Evolutionary conservation across 2,797 vertebrate species (phyloP), one percentile per base, ranked within the genome.

Genomic region (Enteromius treurensis): DNA sequence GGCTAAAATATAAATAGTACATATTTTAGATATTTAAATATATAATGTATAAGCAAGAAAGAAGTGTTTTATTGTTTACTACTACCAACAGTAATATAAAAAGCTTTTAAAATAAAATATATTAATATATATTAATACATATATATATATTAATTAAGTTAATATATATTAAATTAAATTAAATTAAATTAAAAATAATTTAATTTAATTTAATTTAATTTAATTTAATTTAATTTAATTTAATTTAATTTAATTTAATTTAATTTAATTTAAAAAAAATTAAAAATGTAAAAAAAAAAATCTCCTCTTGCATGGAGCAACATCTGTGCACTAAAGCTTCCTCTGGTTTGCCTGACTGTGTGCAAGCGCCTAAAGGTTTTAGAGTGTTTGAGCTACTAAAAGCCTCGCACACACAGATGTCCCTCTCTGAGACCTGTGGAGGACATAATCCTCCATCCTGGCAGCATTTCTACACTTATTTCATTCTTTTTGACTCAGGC

Each of bases 351-450:
- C 0, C 4, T 62, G 37, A 55, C 9, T 34, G 15, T 42, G 42
- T 67, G 26, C 6, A 51, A 67, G 62, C 2, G 6, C 62, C 5
- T 26, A 13, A 47, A 37, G 62, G 7, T 79, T 40, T 76, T 58
- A 23, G 32, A 40, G 26, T 14, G 65, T 67, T 34, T 51, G 29
- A 51, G 77, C 64, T 79, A 49, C 67, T 67, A 37, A 79, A 79
- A 79, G 62, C 77, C 77, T 67, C 1, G 13, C 45, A 4, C 4
- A 19, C 77, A 79, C 77, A 79, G 62, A 79, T 79, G 77, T 67
- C 77, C 26, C 40, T 51, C 29, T 79, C 29, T 23, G 42, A 79
- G 60, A 67, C 77, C 45, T 34, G 62, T 45, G 1, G 62, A n/a
- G 77, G 62, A 49, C 29, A 51, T 37, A 65, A 67, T 67, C 77